These are phyloP conservation scores for Neolamprologus tretocephalus DNA, from an alignment of 2,113 vertebrate genomes.

Conservation along the genomic window DNA sequence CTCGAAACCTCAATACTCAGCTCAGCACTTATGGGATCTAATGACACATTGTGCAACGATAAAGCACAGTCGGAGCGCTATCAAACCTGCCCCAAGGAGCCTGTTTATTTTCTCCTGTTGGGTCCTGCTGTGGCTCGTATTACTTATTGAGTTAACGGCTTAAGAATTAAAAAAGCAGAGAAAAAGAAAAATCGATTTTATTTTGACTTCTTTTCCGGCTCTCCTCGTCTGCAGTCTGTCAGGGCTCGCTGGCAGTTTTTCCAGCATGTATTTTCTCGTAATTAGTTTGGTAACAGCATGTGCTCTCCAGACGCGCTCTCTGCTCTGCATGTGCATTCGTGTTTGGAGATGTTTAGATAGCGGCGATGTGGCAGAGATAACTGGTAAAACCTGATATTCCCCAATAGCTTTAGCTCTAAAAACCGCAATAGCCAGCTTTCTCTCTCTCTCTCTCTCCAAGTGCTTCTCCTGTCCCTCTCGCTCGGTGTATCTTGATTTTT, in stretches of 20 bases:
- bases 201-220: constrained; percentile 2
- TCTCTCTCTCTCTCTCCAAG: neutral
- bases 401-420: constrained; percentile 42
- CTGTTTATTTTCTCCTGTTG: constrained; percentile 14
- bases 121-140: neutral
- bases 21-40: constrained; percentile 20
- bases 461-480: constrained; percentile 19
- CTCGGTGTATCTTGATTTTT: constrained; percentile 49
- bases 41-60: constrained; percentile 36
- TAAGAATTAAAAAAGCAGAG: constrained; percentile 7
- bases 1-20: constrained; percentile 18
- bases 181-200: neutral
- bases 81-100: constrained; percentile 13
- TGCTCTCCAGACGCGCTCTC: constrained; percentile 42
- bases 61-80: neutral
- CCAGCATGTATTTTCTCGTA: constrained; percentile 54
- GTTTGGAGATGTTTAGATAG: constrained; percentile 53
- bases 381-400: constrained; percentile 60
- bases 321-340: constrained; percentile 43
- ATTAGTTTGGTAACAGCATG: constrained; percentile 56
- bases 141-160: constrained; percentile 5
- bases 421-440: constrained; percentile 33
- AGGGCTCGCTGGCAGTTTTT: constrained; percentile 11
- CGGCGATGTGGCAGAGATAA: constrained; percentile 57
- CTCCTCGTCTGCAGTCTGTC: constrained; percentile 26